Conservation (phyloP, 2,113 vertebrate genomes). For the Pipra filicauda region DNA sequence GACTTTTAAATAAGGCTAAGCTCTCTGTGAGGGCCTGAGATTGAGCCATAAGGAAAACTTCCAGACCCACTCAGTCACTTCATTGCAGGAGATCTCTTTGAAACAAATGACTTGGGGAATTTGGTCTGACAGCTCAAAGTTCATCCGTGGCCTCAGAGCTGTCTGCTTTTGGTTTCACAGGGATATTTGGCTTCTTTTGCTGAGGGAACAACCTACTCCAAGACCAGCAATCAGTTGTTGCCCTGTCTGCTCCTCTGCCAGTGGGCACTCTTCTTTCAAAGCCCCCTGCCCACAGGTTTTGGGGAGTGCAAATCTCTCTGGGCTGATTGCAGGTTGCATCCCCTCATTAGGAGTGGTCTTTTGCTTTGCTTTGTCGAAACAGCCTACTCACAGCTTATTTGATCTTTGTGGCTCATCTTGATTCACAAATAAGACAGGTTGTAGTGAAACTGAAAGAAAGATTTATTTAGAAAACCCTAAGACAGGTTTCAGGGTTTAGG, state of each 20-base stretch:
- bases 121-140: background rate
- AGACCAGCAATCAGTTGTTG: accelerated
- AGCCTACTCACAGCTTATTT: background rate
- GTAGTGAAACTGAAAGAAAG: background rate
- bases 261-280: background rate
- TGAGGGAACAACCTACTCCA: background rate
- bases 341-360: background rate
- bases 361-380: background rate
- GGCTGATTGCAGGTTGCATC: background rate
- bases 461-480: background rate
- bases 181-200: background rate
- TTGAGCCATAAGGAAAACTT: background rate
- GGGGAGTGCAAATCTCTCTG: background rate
- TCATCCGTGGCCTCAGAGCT: background rate
- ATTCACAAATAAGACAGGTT: background rate
- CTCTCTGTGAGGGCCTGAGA: background rate
- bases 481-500: background rate
- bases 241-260: background rate
- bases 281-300: background rate
- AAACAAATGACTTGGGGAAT: background rate
- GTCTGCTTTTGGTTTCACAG: background rate
- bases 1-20: conserved; percentile 18
- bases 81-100: background rate
- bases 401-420: background rate
- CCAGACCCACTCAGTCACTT: background rate